Base-by-base conservation (phyloP, 2,113 vertebrate genomes). In the Felis chaus region DNA sequence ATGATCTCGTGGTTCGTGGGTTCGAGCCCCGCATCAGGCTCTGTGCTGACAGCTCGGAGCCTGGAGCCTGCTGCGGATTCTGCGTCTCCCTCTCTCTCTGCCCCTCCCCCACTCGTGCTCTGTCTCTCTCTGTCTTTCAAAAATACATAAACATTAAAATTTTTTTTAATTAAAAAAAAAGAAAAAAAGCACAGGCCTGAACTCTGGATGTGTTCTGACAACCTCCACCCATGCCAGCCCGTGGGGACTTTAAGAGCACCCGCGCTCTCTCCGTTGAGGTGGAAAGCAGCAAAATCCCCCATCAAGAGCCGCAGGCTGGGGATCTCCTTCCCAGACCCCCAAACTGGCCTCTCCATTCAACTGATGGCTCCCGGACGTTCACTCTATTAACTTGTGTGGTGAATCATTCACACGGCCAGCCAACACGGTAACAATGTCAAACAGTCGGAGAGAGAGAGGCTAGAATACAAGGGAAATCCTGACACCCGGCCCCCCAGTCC, bases 251-350 rank as follows among this genome's bases (percentile, higher is more conserved):
- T 1, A 27, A 33, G 5, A 15, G 41, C 7, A 50, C 31, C 57
- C 3, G 45, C 78, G 41, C 15, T 48, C 18, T 7, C 8, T 15
- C 3, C 2, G 5, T 9, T 6, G 23, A 29, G 53, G 36, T 25
- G 7, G 27, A 45, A 66, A 80, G 66, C 31, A 57, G 69, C 61
- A 33, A 69, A 66, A 63, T 19, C 80, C 31, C 31, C 27, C 7
- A 1, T 29, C 19, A 2, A 13, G 0, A 36, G 41, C 33, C 55
- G 1, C 9, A 18, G 4, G 53, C 31, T 0, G 0, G 5, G 29
- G 2, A 3, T 19, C 15, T 91, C 90, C 89, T 89, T 41, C 87
- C 45, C 19, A 33, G 50, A 48, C 48, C 36, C 33, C n/a, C 8
- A 27, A 19, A 29, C 57, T 18, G 13, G 48, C 29, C 23, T 5